Evolutionary conservation across 2,888 invertebrate genomes (phyloP).

Genomic region (Philaethria dido): DNA sequence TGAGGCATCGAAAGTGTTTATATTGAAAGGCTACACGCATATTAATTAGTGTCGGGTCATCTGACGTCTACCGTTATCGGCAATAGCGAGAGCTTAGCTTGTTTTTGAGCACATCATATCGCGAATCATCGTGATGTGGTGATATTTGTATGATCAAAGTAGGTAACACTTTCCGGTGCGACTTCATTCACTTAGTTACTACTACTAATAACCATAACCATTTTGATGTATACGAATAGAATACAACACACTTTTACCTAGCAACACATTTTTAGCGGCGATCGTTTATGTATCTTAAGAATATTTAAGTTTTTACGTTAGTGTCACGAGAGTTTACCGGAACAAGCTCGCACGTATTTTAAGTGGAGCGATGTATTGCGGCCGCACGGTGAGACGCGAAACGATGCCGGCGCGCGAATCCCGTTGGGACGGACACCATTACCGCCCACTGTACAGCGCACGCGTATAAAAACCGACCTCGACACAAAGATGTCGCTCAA

Average conservation of each 20-base stretch:
- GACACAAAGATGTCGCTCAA: slow-evolving; percentile 72
- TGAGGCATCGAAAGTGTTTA: slow-evolving; percentile 40
- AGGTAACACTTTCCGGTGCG: slow-evolving; percentile 55
- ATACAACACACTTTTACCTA: slow-evolving; percentile 19
- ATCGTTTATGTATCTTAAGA: slow-evolving; percentile 29
- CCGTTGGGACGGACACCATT: slow-evolving; percentile 80
- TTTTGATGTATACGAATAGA: slow-evolving; percentile 1
- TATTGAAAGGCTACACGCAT: slow-evolving; percentile 44
- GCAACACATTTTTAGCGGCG: slow-evolving; percentile 19
- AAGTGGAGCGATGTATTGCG: slow-evolving; percentile 81
- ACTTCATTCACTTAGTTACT: slow-evolving; percentile 45
- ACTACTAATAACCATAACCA: slow-evolving; percentile 17
- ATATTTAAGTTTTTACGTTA: slow-evolving; percentile 54
- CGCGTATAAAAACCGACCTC: slow-evolving; percentile 76
- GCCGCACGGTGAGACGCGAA: slow-evolving; percentile 79
- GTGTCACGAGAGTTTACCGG: slow-evolving; percentile 71
- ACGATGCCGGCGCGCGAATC: slow-evolving; percentile 77
- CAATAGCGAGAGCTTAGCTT: slow-evolving; percentile 62
- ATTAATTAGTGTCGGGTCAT: slow-evolving; percentile 57
- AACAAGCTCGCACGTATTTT: slow-evolving; percentile 76
- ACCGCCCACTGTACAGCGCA: slow-evolving; percentile 78
- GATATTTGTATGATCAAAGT: slow-evolving; percentile 51
- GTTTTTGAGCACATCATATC: slow-evolving; percentile 60
- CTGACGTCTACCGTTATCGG: slow-evolving; percentile 61
- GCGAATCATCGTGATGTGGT: slow-evolving; percentile 58